Base-by-base conservation (phyloP, 2,113 vertebrate species). In the Misgurnus mizolepis region DNA sequence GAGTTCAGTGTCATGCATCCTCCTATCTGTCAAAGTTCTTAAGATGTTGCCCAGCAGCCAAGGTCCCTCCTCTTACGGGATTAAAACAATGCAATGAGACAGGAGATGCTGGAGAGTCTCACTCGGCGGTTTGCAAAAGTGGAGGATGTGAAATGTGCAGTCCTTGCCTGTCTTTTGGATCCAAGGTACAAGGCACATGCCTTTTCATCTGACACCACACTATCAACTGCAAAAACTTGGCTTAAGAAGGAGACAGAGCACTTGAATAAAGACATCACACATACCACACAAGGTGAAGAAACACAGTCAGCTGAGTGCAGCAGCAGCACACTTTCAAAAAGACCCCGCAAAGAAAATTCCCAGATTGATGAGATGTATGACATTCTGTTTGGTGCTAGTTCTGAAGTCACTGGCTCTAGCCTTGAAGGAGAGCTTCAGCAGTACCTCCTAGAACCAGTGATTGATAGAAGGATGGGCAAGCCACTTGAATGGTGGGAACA, bases 201-300 rank as follows among this genome's bases (percentile, higher is more conserved):
- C 41, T 53, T 75, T 79, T 41, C 64, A 39, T 83, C 64, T 79
- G 70, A 67, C 34, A 9, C 53, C 39, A 82, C 80, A 22, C 43
- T 68, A 34, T 11, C 39, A 53, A 83, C 79, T 49, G 69, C 45
- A 47, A 73, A 79, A 78, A 39, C 58, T 41, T 79, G 69, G 50
- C 81, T 83, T 56, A 79, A 79, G 61, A 62, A 40, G 34, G 34
- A 65, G 39, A 14, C 39, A 15, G 34, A 66, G 5, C 15, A 15
- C 10, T 10, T 53, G 12, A 12, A 53, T 9, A 11, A 79, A 47
- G 61, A 83, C 74, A 56, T 40, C 47, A 65, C 49, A 76, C 40
- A 67, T 15, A 62, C 22, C 10, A 62, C 11, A 62, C 9, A 14
- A 39, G 10, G 14, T 15, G 12, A 65, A 15, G 27, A 40, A 6